Evolutionary conservation across 2,888 invertebrate species (phyloP).

Genomic region (Halictus ligatus): DNA sequence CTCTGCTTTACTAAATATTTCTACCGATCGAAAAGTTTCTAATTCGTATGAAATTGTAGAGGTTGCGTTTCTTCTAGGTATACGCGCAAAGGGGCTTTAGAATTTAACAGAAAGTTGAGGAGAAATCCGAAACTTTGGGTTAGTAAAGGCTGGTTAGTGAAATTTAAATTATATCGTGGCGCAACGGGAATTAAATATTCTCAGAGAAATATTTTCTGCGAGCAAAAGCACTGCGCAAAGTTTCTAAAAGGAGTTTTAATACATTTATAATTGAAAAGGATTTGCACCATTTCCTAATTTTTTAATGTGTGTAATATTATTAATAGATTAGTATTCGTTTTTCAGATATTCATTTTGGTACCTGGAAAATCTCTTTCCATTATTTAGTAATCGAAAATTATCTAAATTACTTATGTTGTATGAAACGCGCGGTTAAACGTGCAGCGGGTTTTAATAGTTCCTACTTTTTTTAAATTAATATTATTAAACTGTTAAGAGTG

Average conservation of each 20-base stretch:
- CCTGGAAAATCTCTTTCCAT: neutral
- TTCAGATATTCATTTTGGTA: neutral
- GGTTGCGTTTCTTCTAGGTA: neutral
- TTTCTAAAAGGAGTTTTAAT: neutral
- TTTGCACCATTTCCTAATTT: neutral
- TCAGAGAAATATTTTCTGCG: neutral
- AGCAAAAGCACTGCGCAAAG: neutral
- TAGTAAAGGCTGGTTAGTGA: neutral
- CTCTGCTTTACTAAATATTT: neutral
- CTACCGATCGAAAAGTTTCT: neutral
- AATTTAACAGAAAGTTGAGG: neutral
- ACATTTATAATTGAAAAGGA: neutral
- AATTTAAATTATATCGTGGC: neutral
- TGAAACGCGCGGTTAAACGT: neutral
- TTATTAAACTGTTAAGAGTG: neutral
- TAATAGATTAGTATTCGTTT: neutral
- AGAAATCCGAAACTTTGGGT: neutral
- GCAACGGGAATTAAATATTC: neutral
- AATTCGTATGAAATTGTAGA: neutral
- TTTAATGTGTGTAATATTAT: neutral
- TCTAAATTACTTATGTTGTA: neutral
- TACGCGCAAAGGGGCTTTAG: neutral
- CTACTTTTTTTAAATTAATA: neutral
- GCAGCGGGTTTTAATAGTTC: neutral
- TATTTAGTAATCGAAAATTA: constrained; percentile 21